Evolutionary conservation across 2,113 vertebrate genomes (phyloP).

Genomic region (cattle (Bos taurus)): ARS-UCD2.0 NC_037335.1:96521001-96521500

Average conservation of each 20-base stretch:
- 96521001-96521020: background rate
- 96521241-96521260: background rate
- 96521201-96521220: background rate
- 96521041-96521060: background rate
- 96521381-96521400: background rate
- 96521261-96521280: background rate
- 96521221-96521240: conserved; percentile 16
- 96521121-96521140: background rate
- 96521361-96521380: background rate
- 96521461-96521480: background rate
- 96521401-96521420: background rate
- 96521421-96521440: background rate
- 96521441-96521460: background rate
- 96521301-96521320: background rate
- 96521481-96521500: background rate
- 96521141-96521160: background rate
- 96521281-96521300: background rate
- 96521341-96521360: background rate
- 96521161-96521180: background rate
- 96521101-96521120: background rate
- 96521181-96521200: background rate
- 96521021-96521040: background rate
- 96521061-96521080: conserved; percentile 10
- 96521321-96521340: background rate
- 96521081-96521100: background rate